A percentile compares a stretch with the other conserved stretches of the same genome.
Evolutionary conservation across 2,113 vertebrate species (phyloP).

Genomic region (Castor canadensis): DNA sequence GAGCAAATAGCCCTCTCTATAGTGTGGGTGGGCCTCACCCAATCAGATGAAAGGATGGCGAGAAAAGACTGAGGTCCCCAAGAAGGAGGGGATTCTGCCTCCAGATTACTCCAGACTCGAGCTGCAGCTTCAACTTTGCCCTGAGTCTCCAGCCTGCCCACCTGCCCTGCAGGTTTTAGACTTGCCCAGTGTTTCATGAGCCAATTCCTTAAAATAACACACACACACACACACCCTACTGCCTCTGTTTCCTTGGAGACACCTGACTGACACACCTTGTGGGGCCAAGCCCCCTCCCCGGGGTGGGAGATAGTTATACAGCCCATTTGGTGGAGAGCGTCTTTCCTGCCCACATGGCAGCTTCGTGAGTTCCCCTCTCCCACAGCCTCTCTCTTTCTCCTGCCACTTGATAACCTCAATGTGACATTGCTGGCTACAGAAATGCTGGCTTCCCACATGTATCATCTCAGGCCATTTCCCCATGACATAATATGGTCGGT

Average conservation of each 20-base stretch:
- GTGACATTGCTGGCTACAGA: neutral
- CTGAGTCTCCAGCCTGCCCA: neutral
- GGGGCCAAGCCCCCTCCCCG: neutral
- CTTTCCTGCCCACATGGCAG: neutral
- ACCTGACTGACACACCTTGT: neutral
- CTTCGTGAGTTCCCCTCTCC: neutral
- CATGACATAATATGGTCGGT: too few species aligned
- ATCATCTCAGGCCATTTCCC: neutral
- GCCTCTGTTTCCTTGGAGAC: neutral
- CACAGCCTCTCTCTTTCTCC: too few species aligned
- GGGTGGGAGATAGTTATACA: neutral
- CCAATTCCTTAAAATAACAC: neutral
- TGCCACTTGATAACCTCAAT: neutral
- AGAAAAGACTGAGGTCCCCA: neutral
- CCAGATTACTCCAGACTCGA: neutral
- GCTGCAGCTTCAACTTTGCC: neutral
- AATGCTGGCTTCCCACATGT: fast-evolving
- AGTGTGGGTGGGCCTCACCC: fast-evolving
- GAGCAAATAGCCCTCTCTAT: fast-evolving
- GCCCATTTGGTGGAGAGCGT: fast-evolving
- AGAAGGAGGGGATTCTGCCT: neutral
- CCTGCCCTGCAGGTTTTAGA: neutral
- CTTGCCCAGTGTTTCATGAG: neutral
- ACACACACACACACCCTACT: too few species aligned
- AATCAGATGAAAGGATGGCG: fast-evolving